phyloP scores from a whole-genome alignment of 2,113 vertebrate genomes.

The Sylvia atricapilla region DNA sequence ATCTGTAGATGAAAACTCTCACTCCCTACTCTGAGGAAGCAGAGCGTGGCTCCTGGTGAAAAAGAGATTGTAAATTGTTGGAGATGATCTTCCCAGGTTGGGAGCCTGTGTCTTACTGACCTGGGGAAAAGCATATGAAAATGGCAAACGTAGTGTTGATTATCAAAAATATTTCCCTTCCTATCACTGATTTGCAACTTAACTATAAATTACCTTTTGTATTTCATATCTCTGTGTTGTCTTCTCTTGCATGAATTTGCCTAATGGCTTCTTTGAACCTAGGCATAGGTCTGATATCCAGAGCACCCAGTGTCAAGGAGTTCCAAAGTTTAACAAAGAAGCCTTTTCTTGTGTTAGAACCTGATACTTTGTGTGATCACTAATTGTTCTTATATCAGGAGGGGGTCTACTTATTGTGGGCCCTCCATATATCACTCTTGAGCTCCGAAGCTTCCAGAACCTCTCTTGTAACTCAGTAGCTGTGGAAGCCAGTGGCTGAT shows the following conservation, averaged over 20 bases:
- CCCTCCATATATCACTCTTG: neutral
- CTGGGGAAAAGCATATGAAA: neutral
- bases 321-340: neutral
- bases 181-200: neutral
- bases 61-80: neutral
- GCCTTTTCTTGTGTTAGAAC: neutral
- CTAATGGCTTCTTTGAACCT: neutral
- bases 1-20: neutral
- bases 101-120: neutral
- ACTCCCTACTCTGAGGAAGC: neutral
- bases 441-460: neutral
- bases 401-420: neutral
- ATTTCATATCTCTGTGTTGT: neutral
- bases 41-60: neutral
- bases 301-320: neutral
- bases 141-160: neutral
- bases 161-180: neutral
- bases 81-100: neutral
- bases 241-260: neutral
- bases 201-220: neutral
- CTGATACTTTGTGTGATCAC: neutral
- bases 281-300: neutral
- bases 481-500: neutral
- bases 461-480: neutral
- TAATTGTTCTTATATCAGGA: neutral